Conservation (phyloP, 35 echinoderm and acorn worm genomes). For the Nesometra sesokonis region DNA sequence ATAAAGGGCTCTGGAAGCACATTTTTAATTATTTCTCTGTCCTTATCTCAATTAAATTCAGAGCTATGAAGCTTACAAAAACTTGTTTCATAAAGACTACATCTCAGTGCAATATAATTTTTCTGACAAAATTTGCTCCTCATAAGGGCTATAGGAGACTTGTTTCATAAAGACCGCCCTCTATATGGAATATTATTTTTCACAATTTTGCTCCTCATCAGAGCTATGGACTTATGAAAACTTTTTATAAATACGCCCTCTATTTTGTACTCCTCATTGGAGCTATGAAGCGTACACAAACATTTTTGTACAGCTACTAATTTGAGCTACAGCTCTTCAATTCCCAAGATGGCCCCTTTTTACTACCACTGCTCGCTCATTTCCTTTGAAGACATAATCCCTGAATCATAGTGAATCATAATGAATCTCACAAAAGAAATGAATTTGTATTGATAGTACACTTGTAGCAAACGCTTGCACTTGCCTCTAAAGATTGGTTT, state of each 20-base stretch:
- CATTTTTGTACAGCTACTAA: not conserved
- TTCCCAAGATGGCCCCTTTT: not conserved
- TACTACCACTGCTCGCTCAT: not conserved
- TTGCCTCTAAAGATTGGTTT: not conserved
- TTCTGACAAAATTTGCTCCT: no score
- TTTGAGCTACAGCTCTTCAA: not conserved
- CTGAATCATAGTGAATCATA: not conserved
- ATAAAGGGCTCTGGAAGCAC: not conserved
- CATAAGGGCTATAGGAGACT: no score
- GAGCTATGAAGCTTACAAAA: no score
- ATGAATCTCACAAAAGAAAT: not conserved
- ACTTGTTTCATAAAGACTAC: no score
- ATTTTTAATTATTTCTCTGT: not conserved
- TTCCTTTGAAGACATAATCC: not conserved
- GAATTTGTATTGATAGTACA: not conserved
- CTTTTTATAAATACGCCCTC: no score
- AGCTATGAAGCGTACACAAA: no score
- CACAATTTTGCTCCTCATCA: no score
- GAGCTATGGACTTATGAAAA: no score
- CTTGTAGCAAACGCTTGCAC: not conserved
- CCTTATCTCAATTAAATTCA: no score
- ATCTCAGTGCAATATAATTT: no score
- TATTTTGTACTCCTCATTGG: not conserved
- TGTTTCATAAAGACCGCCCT: no score
- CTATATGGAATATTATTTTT: no score